These are phyloP conservation scores for Araneus ventricosus DNA, from an alignment of 1,140 invertebrate species.

Conservation along the genomic window DNA sequence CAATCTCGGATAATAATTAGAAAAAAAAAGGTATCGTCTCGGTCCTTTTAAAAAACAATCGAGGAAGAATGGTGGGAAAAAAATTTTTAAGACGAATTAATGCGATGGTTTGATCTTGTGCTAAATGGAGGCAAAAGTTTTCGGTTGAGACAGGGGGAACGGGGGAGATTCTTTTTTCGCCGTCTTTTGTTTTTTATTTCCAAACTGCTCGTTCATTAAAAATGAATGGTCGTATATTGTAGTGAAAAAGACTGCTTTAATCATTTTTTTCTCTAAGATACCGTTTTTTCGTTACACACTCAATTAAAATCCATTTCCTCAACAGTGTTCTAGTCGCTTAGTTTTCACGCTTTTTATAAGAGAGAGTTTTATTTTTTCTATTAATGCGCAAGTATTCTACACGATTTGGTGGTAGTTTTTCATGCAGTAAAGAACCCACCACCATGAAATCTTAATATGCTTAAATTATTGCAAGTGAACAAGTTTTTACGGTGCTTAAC, in stretches of 20 bases:
- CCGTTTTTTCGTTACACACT: constrained; percentile 28
- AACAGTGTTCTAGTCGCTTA: constrained; percentile 24
- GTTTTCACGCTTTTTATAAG: constrained; percentile 42
- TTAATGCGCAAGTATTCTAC: neutral
- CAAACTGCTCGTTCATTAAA: constrained; percentile 56
- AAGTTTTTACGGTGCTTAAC: constrained; percentile 30
- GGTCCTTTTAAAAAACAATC: constrained; percentile 33
- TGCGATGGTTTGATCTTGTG: constrained; percentile 63
- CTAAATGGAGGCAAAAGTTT: constrained; percentile 68
- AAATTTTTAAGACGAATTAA: constrained; percentile 64
- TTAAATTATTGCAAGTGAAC: constrained; percentile 34
- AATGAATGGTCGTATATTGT: constrained; percentile 51
- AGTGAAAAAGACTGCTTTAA: constrained; percentile 16
- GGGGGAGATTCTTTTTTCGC: neutral
- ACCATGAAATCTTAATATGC: constrained; percentile 43
- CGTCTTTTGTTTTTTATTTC: neutral
- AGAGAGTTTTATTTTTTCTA: neutral
- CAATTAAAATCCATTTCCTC: constrained; percentile 65
- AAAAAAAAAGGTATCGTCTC: constrained; percentile 36
- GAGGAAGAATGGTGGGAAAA: constrained; percentile 18
- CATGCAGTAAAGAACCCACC: neutral
- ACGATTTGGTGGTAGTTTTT: constrained; percentile 12
- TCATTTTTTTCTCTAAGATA: constrained; percentile 1
- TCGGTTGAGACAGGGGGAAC: neutral
- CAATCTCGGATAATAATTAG: constrained; percentile 71